Evolutionary conservation across 2,113 vertebrate species (phyloP), one percentile per base, ranked within the genome.

Genomic region (Pterophyllum scalare): DNA sequence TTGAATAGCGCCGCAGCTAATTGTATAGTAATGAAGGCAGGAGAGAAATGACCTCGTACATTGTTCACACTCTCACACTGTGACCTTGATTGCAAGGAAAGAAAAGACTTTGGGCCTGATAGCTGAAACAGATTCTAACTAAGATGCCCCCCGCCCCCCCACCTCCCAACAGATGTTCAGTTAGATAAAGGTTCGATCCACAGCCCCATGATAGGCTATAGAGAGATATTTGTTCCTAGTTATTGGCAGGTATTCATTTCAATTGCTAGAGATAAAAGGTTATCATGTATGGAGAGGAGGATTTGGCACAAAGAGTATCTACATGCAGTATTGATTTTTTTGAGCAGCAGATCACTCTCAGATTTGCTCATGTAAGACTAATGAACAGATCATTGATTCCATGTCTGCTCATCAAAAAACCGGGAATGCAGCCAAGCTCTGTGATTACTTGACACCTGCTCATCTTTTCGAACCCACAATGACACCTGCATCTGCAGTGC

Each of bases 21-120:
- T 95, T 93, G 89, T 74, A 74, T 79, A 78, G 83, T 88, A 91
- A 92, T 92, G 90, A 92, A 87, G 82, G 87, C 88, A 57, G 81
- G 70, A 38, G 81, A 83, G 75, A 81, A 86, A 90, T 82, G 84
- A 81, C 79, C 81, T 60, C 49, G 84, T 70, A 74, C 78, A 80
- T 82, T 91, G 86, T 92, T 85, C 77, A 77, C 65, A 12, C 31
- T 57, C 80, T 79, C 82, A 75, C 77, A 74, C 82, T 64, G 75
- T 64, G 59, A 87, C 86, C 87, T 90, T 90, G 86, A 89, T 87
- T 83, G 74, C 57, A 54, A 77, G 31, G 61, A 87, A 80, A 67
- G 70, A 70, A 61, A 82, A 82, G 79, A 92, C 82, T 62, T 31
- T 15, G 9, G 26, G 65, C 6, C 54, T 58, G 77, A 75, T 26